A percentile compares a stretch with the other conserved stretches of the same genome.
These are phyloP conservation scores for Macrobrachium rosenbergii DNA, from an alignment of 1,140 invertebrate genomes.

Conservation along the genomic window DNA sequence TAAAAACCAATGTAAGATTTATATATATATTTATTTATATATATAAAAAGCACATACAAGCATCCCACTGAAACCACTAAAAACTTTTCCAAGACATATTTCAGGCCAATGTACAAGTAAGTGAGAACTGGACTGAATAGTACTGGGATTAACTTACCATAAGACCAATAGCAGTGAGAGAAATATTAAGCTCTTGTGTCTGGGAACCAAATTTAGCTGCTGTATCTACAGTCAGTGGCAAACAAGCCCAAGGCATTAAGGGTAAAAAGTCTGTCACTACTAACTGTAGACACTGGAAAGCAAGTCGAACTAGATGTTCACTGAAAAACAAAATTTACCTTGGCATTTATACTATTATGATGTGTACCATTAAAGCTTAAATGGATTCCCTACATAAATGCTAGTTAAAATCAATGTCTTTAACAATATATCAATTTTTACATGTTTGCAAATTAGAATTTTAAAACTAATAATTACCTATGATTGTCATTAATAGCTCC, in stretches of 20 bases:
- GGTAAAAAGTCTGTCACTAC: constrained; percentile 97
- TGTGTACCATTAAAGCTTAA: not conserved
- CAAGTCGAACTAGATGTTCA: constrained; percentile 91
- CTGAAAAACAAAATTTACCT: constrained; percentile 71
- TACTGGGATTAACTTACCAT: constrained; percentile 78
- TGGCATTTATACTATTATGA: constrained; percentile 10
- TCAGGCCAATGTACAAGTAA: no score
- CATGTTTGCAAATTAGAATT: not conserved
- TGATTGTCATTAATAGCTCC: constrained; percentile 93
- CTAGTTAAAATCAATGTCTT: no score
- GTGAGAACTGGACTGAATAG: no score
- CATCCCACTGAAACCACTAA: no score
- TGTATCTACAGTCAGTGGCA: constrained; percentile 92
- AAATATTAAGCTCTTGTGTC: constrained; percentile 97
- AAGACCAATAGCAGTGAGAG: constrained; percentile 95
- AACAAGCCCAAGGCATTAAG: constrained; percentile 87
- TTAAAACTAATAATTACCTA: constrained; percentile 76
- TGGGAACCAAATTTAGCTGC: constrained; percentile 97
- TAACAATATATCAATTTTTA: no score
- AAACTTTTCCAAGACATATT: no score
- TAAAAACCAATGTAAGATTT: not conserved
- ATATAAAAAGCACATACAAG: no score
- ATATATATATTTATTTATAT: no score
- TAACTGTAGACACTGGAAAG: constrained; percentile 95
- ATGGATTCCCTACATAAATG: not conserved